Base-by-base conservation (phyloP, 2,113 vertebrate species). In the Quiscalus mexicanus region DNA sequence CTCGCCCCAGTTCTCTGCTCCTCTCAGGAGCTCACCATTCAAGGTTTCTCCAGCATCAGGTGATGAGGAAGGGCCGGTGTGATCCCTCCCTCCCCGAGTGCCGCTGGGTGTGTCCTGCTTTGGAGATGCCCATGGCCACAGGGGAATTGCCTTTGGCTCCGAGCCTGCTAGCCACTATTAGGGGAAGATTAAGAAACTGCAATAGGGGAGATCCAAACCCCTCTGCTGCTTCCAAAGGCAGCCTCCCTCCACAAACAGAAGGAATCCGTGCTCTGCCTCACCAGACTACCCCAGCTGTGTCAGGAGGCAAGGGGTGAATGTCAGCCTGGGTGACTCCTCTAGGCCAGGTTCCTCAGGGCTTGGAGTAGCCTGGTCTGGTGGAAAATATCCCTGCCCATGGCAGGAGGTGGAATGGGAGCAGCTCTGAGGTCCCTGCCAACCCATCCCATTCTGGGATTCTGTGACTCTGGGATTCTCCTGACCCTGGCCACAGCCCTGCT, bases 71-170 rank as follows among this genome's bases (percentile, higher is more conserved):
- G 65, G 77, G 53, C 77, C 1, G 4, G 30, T 12, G 64, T 6
- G 6, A 47, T 70, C 56, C 75, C 30, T 74, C 63, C 76, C 35
- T 86, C 78, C 87, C 55, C 0, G 1, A 67, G 74, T 37, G 1
- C 4, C 0, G 0, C 25, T 3, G 9, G 19, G 52, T 22, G 6
- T 74, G 22, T 24, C 60, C 69, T 49, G 24, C 20, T 67, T 75
- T 75, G 71, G 68, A 70, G 47, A 21, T 23, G 35, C 35, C 78
- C 16, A 19, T 49, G 69, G 65, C 50, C 78, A 75, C 55, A 19
- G 77, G 59, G 47, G 77, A 64, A 91, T 67, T 89, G 73, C 80
- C 37, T 93, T 68, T 82, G 77, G 68, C 86, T 87, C 78, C 33
- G 23, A 67, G 52, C 47, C 37, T 50, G 44, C 76, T 16, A 50